Evolutionary conservation across 2,888 invertebrate genomes (phyloP).

Genomic region (Lepidonotus clava): DNA sequence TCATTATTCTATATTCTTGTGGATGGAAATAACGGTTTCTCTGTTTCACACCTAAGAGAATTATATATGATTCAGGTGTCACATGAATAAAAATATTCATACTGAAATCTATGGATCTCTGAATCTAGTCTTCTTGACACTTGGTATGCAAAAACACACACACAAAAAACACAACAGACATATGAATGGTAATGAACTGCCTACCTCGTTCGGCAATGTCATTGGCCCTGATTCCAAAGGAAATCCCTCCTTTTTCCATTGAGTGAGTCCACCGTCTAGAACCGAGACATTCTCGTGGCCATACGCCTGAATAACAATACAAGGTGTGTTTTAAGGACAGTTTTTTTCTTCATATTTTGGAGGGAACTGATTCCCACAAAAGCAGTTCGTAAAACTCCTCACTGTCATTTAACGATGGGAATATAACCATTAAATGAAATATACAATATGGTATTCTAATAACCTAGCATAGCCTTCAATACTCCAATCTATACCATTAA

Average conservation of each 20-base stretch:
- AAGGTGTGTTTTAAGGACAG: too few relatives aligned
- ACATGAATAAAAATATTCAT: too few relatives aligned
- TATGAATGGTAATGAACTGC: too few relatives aligned
- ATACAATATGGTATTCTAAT: neutral
- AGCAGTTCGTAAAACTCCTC: neutral
- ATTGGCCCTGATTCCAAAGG: neutral
- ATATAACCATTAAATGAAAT: neutral
- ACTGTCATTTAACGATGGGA: neutral
- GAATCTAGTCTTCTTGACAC: too few relatives aligned
- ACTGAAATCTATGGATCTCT: too few relatives aligned
- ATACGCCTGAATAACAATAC: slow-evolving; percentile 32
- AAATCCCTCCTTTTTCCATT: slow-evolving; percentile 32
- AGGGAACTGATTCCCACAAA: neutral
- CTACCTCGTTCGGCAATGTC: slow-evolving; percentile 11
- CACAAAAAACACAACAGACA: too few relatives aligned
- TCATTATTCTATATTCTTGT: too few relatives aligned
- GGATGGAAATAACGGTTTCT: too few relatives aligned
- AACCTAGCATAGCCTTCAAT: neutral
- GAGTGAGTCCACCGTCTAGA: slow-evolving; percentile 36
- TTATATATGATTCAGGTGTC: too few relatives aligned
- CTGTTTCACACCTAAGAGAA: too few relatives aligned
- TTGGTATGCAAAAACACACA: too few relatives aligned
- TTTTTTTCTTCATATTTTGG: too few relatives aligned
- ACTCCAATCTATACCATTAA: neutral
- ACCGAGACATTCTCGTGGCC: slow-evolving; percentile 47